Evolutionary conservation across 2,797 vertebrate genomes (phyloP).

Genomic region (Hoplostethus atlanticus): DNA sequence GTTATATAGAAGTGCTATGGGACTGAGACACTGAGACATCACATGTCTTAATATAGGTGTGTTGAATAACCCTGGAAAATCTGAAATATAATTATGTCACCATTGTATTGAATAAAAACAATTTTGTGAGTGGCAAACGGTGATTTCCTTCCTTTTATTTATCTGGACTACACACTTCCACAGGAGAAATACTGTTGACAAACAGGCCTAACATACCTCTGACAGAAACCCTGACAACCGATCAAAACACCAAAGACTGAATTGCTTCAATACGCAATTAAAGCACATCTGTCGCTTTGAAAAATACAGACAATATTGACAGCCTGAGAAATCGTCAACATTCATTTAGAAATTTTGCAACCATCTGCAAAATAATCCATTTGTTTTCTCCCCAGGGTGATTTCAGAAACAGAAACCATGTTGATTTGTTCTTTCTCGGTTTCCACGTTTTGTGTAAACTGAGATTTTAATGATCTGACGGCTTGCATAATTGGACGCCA

Average conservation of each 20-base stretch:
- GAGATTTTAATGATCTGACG: slow-evolving; percentile 37
- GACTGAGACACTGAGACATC: not conserved
- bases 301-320: slow-evolving; percentile 36
- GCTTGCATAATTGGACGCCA: slow-evolving; percentile 18
- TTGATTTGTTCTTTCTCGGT: slow-evolving; percentile 18
- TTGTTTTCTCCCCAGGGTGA: not conserved
- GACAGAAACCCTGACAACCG: slow-evolving; percentile 17
- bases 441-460: too few relatives aligned
- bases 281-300: slow-evolving; percentile 30
- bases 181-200: not conserved
- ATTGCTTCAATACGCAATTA: slow-evolving; percentile 38
- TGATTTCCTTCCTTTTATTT: not conserved
- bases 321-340: slow-evolving; percentile 19
- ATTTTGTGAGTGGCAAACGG: not conserved
- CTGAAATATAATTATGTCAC: not conserved
- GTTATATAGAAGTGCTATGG: not conserved
- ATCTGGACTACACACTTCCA: not conserved
- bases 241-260: slow-evolving; percentile 3
- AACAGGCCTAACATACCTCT: slow-evolving; percentile 10
- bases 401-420: slow-evolving; percentile 30
- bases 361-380: slow-evolving; percentile 24
- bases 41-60: too few relatives aligned
- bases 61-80: not conserved
- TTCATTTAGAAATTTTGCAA: slow-evolving; percentile 25
- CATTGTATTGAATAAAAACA: not conserved